Evolutionary conservation across 2,888 invertebrate species (phyloP), one percentile per base, ranked within the genome.

Genomic region (Polyommatus icarus): DNA sequence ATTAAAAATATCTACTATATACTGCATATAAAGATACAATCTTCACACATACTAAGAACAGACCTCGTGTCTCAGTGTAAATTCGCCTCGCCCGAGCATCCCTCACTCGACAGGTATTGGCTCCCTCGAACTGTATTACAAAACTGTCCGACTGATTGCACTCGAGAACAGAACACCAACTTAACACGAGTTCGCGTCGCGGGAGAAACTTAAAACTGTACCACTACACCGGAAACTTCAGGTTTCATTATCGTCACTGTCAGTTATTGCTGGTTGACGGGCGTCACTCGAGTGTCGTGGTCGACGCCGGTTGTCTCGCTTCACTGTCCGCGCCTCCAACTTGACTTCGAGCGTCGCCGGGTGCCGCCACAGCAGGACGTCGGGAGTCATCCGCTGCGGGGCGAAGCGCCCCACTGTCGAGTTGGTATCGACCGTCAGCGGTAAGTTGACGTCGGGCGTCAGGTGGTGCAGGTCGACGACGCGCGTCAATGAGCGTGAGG

Each of bases 331-430:
- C 78, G 40, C 73, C 79, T 61, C 75, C 79, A 77, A 78, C 78
- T 67, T n/a, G 40, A 12, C 8, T 8, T 46, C 18, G 24, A 15
- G n/a, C 29, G 59, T 32, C 10, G 24, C 36, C 20, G 20, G 18
- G 20, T 2, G n/a, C 59, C 5, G 12, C 24, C 12, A 32, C 57
- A 36, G 6, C 61, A 50, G 3, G 36, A 50, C 50, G 20, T 57
- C 54, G 76, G 61, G 73, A 61, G 77, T 76, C 61, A 76, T 78
- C 84, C 80, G 61, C 61, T 5, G 12, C 87, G 90, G 93, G 93
- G 93, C 91, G 93, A 93, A 77, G 94, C 91, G 85, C 92, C 93
- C 76, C 93, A 87, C 77, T 93, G 29, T 15, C 24, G 10, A 80
- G 79, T 78, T 80, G 79, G 32, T 15, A 29, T 29, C 77, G 81